These are phyloP conservation scores for Myotis pilosus DNA, from an alignment of 2,797 vertebrate species.

Conservation along the genomic window DNA sequence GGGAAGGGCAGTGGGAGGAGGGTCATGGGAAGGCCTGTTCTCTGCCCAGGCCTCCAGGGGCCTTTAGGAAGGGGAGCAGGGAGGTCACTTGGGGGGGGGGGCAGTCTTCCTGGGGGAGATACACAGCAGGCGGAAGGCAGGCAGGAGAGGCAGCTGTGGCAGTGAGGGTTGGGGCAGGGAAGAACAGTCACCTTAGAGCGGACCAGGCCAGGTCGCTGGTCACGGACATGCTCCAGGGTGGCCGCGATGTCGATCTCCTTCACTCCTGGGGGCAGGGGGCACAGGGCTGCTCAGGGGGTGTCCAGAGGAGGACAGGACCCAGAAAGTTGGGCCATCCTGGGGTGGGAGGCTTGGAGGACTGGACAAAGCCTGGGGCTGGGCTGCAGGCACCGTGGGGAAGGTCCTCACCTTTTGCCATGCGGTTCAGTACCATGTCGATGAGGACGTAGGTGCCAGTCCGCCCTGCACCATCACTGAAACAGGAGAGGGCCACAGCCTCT, in stretches of 20 bases:
- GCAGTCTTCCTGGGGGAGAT: background rate
- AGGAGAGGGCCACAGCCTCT: conserved; percentile 34
- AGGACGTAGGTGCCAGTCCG: conserved; percentile 96
- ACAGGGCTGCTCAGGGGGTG: background rate
- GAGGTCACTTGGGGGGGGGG: background rate
- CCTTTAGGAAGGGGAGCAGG: too few species aligned
- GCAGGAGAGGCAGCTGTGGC: background rate
- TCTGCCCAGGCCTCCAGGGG: background rate
- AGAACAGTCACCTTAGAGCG: conserved; percentile 91
- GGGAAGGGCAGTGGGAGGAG: conserved; percentile 19
- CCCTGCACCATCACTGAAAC: conserved; percentile 91
- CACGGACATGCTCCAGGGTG: conserved; percentile 95
- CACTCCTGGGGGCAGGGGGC: conserved; percentile 86
- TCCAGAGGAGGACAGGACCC: background rate
- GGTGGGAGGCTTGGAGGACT: background rate
- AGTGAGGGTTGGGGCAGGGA: background rate
- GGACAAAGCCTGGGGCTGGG: background rate
- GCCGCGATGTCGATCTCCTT: conserved; percentile 99
- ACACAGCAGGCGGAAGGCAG: background rate
- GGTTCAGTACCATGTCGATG: conserved; percentile 98
- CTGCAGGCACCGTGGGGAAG: accelerated
- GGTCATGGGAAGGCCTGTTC: background rate
- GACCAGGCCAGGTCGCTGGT: conserved; percentile 95
- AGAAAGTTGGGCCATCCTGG: background rate
- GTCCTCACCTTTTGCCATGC: conserved; percentile 96